phyloP scores from a whole-genome alignment of 2,797 vertebrate species.

The Lagorchestes hirsutus region DNA sequence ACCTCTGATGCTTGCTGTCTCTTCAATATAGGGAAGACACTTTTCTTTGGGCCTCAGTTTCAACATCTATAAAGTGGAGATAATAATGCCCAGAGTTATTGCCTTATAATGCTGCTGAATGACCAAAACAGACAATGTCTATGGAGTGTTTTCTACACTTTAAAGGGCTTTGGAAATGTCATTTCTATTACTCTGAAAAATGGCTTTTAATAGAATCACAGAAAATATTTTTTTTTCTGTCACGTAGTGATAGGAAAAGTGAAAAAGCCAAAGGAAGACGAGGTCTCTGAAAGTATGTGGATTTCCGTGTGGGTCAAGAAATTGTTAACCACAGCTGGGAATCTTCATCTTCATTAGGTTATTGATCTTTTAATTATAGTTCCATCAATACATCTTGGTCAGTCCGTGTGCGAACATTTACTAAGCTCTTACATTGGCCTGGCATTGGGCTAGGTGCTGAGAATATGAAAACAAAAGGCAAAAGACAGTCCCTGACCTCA shows the following conservation, averaged over 20 bases:
- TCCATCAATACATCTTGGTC: neutral
- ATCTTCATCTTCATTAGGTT: neutral
- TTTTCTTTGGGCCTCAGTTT: neutral
- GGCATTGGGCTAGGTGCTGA: neutral
- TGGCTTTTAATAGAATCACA: neutral
- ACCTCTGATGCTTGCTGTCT: neutral
- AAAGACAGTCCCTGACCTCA: neutral
- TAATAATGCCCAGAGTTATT: neutral
- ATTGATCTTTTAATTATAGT: neutral
- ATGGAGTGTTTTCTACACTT: neutral
- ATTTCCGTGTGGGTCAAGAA: neutral
- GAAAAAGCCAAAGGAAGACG: neutral
- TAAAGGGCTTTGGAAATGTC: neutral
- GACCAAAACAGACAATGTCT: neutral
- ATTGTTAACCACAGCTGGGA: neutral
- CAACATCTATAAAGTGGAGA: neutral
- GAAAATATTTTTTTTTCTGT: neutral
- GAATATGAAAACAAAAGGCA: neutral
- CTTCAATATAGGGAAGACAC: neutral
- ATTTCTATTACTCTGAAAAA: neutral
- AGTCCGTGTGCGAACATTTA: neutral
- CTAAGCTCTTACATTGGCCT: neutral
- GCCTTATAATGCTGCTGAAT: neutral
- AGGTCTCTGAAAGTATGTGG: neutral
- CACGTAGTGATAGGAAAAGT: neutral